A percentile compares a stretch with the other conserved stretches of the same genome.
Conservation (phyloP, 2,797 vertebrate genomes). For the Catamblyrhynchus diadema region DNA sequence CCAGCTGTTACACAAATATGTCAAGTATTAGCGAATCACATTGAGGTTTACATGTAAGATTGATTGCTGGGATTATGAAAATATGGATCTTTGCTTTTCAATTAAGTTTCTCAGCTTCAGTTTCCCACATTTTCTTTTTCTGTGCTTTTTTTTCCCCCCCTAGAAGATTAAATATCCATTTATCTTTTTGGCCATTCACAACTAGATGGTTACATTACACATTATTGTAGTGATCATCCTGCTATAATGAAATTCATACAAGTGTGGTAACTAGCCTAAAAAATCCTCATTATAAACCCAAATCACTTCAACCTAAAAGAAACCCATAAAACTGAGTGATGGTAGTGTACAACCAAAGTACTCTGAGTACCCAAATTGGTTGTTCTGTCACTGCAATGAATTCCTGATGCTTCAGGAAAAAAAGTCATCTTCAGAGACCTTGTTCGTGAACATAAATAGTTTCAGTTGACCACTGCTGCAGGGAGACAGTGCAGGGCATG, state of each 20-base stretch:
- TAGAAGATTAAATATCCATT: background rate
- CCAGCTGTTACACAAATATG: background rate
- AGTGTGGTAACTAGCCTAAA: background rate
- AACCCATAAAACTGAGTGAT: background rate
- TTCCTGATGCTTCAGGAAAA: background rate
- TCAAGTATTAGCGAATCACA: background rate
- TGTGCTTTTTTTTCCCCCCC: background rate
- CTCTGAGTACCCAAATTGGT: background rate
- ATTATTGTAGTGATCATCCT: background rate
- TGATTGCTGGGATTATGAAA: background rate
- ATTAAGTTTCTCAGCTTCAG: background rate
- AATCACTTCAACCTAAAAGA: background rate
- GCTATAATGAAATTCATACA: background rate
- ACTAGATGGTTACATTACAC: background rate
- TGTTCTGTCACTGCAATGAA: background rate
- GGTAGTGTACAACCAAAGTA: background rate
- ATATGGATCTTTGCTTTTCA: background rate
- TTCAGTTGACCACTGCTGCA: background rate
- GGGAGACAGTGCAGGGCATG: background rate
- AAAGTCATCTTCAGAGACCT: background rate
- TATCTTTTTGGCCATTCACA: background rate
- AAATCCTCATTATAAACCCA: background rate
- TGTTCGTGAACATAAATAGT: background rate
- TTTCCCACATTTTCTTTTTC: background rate
- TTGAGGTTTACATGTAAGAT: fast-evolving